phyloP scores from a whole-genome alignment of 2,113 vertebrate species.

The Cyanistes caeruleus region DNA sequence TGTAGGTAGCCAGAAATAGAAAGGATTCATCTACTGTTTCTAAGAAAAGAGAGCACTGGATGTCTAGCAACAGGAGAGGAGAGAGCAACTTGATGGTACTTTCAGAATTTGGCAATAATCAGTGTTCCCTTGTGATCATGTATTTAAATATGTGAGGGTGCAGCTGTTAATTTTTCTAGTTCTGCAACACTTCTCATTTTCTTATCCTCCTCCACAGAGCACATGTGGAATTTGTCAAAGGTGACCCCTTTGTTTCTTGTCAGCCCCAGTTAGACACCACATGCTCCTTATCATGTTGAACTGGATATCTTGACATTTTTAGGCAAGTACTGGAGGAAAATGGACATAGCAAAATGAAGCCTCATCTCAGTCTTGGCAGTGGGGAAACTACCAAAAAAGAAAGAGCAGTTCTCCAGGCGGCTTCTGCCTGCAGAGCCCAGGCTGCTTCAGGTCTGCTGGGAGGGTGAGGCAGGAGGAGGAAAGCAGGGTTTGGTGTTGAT shows the following conservation, averaged over 20 bases:
- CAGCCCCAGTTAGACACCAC: not conserved
- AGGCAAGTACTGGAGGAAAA: not conserved
- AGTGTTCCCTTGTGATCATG: not conserved
- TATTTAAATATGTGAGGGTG: not conserved
- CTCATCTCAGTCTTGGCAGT: not conserved
- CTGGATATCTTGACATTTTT: not conserved
- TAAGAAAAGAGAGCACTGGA: slow-evolving; percentile 21
- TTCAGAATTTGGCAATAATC: not conserved
- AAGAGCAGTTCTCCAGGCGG: not conserved
- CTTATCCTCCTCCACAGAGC: not conserved
- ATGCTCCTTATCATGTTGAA: not conserved
- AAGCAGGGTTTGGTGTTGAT: not conserved
- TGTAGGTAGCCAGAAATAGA: slow-evolving; percentile 58
- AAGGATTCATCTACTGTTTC: slow-evolving; percentile 47
- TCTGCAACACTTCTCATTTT: not conserved
- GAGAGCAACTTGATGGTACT: not conserved
- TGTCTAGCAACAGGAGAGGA: not conserved
- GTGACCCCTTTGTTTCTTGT: not conserved
- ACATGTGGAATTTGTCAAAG: not conserved
- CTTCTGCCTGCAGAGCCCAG: not conserved
- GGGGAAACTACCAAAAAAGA: not conserved
- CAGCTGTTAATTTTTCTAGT: not conserved
- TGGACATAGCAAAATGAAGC: not conserved
- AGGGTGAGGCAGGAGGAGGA: not conserved
- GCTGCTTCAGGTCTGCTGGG: not conserved